Evolutionary conservation across 2,113 vertebrate genomes (phyloP).

Genomic region (Triplophysa dalaica): DNA sequence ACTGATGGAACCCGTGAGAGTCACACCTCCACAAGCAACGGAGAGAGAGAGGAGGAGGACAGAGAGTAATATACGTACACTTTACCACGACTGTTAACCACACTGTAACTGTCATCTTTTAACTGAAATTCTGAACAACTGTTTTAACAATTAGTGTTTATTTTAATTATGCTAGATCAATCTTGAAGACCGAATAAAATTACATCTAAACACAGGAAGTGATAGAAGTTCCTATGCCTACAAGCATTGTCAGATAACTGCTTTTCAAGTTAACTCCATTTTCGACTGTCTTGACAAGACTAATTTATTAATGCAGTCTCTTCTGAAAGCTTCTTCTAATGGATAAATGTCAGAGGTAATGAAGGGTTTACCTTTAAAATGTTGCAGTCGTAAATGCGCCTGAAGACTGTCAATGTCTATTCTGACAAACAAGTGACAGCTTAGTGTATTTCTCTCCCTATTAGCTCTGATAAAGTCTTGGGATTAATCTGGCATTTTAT

Average conservation of each 20-base stretch:
- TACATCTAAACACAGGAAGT: neutral
- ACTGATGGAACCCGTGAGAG: slow-evolving; percentile 30
- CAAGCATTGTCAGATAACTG: neutral
- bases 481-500: neutral
- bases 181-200: neutral
- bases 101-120: slow-evolving; percentile 13
- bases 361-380: slow-evolving; percentile 18
- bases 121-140: slow-evolving; percentile 2
- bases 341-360: neutral
- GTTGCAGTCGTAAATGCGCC: slow-evolving; percentile 12
- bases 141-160: neutral
- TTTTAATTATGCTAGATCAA: neutral
- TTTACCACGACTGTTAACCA: neutral
- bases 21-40: slow-evolving; percentile 26
- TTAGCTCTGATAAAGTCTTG: neutral
- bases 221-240: neutral
- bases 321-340: slow-evolving; percentile 18
- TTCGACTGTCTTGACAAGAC: slow-evolving; percentile 1
- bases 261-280: slow-evolving; percentile 4
- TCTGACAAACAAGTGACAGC: neutral
- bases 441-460: neutral
- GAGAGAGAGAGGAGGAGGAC: neutral
- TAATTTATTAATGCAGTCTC: slow-evolving; percentile 29
- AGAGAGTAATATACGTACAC: slow-evolving; percentile 33
- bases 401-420: slow-evolving; percentile 1